These are phyloP conservation scores for Phaenicophaeus curvirostris DNA, from an alignment of 2,797 vertebrate species.

Conservation along the genomic window DNA sequence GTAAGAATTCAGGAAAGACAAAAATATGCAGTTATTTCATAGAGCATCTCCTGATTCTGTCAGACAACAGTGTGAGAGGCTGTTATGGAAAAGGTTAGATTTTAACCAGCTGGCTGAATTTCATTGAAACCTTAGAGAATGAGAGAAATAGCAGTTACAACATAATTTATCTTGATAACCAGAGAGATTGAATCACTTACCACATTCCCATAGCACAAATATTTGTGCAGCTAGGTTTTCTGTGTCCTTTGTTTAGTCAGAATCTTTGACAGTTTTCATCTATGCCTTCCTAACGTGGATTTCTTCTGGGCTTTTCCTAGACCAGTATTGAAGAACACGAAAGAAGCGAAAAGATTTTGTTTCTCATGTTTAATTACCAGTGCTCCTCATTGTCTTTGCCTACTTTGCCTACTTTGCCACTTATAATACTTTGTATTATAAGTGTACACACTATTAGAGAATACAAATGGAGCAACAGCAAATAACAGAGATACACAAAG, in stretches of 20 bases:
- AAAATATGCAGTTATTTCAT: background rate
- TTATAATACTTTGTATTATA: too few relatives aligned
- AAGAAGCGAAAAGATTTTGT: background rate
- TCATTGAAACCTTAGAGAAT: background rate
- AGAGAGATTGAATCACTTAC: background rate
- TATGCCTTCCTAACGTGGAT: background rate
- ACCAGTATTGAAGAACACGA: background rate
- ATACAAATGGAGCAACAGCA: background rate
- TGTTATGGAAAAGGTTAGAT: background rate
- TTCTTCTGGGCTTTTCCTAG: background rate
- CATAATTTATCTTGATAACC: constrained; percentile 27
- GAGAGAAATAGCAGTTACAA: constrained; percentile 1
- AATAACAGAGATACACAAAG: background rate
- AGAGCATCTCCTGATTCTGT: background rate
- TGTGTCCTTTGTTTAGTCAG: background rate
- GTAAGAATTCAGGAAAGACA: background rate
- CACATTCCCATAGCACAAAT: constrained; percentile 9
- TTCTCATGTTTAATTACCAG: background rate
- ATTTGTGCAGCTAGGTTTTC: constrained; percentile 5
- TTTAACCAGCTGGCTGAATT: constrained; percentile 20
- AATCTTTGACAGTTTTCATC: background rate
- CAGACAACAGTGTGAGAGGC: background rate
- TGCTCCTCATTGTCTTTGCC: background rate
- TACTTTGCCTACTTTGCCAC: too few relatives aligned
- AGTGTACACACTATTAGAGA: background rate